phyloP scores from a whole-genome alignment of 1,140 invertebrate genomes.

The Arion vulgaris region DNA sequence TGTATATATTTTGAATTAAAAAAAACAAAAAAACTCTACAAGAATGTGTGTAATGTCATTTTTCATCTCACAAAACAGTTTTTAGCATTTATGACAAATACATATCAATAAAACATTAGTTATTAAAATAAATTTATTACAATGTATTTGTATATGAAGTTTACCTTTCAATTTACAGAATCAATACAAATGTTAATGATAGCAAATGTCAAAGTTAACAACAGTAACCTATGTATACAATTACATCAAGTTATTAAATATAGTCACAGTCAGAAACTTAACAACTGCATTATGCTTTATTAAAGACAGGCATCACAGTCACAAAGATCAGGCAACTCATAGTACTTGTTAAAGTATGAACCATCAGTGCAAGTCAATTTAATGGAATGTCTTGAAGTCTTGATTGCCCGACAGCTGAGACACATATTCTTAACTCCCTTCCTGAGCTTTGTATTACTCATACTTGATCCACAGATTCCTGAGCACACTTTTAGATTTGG shows the following conservation, averaged over 20 bases:
- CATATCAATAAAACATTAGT: too few species aligned
- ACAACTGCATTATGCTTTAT: neutral
- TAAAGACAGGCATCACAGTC: neutral
- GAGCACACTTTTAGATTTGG: slow-evolving; percentile 2
- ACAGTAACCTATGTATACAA: too few species aligned
- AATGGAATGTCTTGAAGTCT: neutral
- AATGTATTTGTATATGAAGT: too few species aligned
- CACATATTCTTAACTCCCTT: slow-evolving; percentile 1
- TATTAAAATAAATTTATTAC: too few species aligned
- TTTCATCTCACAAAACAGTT: too few species aligned
- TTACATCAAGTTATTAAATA: neutral
- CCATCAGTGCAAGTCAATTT: slow-evolving; percentile 17
- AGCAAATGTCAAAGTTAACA: too few species aligned
- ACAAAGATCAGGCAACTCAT: neutral
- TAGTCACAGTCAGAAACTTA: neutral
- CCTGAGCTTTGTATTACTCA: neutral
- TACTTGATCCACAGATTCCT: slow-evolving; percentile 10
- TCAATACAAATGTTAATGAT: too few species aligned
- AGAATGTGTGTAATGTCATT: too few species aligned
- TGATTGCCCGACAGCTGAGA: neutral
- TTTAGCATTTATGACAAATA: too few species aligned
- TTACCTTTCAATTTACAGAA: too few species aligned
- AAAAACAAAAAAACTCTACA: too few species aligned
- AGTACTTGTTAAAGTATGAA: neutral
- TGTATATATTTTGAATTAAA: too few species aligned